A percentile compares a stretch with the other conserved stretches of the same genome.
These are phyloP conservation scores for Nebria salina DNA, from an alignment of 2,888 invertebrate genomes.

Conservation along the genomic window DNA sequence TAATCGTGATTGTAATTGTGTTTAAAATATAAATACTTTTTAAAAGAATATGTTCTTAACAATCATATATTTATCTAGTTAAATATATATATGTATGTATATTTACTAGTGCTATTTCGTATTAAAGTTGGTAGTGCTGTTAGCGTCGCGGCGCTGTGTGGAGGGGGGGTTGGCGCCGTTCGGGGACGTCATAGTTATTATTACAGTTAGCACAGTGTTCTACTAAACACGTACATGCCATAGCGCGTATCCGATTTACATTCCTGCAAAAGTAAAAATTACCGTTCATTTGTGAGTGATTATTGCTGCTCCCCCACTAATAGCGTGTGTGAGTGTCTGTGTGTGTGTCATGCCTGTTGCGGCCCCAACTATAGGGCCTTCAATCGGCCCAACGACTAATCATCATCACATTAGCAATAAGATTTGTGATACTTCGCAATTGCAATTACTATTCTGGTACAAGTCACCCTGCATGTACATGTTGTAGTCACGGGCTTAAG, in stretches of 20 bases:
- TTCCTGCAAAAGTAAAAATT: background rate
- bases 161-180: background rate
- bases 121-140: conserved; percentile 28
- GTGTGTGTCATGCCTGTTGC: background rate
- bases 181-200: background rate
- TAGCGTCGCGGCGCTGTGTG: conserved; percentile 8
- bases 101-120: background rate
- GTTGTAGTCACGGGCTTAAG: background rate
- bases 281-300: background rate
- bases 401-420: background rate
- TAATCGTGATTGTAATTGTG: background rate
- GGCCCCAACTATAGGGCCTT: background rate
- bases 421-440: background rate
- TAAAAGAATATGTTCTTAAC: background rate
- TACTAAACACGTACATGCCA: background rate
- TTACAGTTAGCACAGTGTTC: conserved; percentile 12
- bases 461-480: background rate
- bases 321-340: conserved; percentile 13
- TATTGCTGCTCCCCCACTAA: background rate
- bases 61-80: background rate
- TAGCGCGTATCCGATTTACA: background rate
- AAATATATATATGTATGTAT: background rate
- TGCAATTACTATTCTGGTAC: background rate
- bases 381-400: background rate
- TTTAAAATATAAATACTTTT: background rate